Conservation (phyloP, 2,113 vertebrate genomes). For the Chloropsis cyanopogon region DNA sequence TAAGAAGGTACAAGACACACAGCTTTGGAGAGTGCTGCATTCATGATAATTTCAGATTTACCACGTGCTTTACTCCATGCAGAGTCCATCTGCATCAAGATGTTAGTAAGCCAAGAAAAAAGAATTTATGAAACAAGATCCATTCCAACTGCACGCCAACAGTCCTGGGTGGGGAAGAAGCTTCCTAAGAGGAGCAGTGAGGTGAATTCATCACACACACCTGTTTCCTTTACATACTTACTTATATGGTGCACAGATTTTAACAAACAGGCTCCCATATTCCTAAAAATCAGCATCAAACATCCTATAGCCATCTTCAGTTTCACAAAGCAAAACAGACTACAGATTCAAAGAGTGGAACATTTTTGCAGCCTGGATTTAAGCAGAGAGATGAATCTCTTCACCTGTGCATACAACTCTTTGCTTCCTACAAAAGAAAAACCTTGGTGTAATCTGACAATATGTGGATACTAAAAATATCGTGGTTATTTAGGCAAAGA, state of each 20-base stretch:
- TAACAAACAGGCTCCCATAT: not conserved
- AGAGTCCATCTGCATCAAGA: not conserved
- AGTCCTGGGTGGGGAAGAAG: not conserved
- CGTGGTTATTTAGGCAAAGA: not conserved
- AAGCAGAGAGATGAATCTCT: not conserved
- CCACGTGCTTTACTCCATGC: not conserved
- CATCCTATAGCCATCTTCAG: not conserved
- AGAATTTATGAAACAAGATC: not conserved
- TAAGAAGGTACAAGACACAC: not conserved
- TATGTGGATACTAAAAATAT: not conserved
- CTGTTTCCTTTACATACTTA: not conserved
- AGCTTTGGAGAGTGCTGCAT: not conserved
- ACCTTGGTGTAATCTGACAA: not conserved
- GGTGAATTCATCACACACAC: not conserved
- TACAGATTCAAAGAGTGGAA: not conserved
- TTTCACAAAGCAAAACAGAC: not conserved
- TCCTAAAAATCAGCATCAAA: not conserved
- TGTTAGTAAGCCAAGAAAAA: not conserved
- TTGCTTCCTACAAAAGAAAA: not conserved
- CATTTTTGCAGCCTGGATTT: not conserved
- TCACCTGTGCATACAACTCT: not conserved
- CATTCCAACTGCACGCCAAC: not conserved
- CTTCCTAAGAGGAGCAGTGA: not conserved
- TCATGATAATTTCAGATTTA: not conserved
- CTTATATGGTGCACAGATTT: not conserved